phyloP scores from a whole-genome alignment of 2,888 invertebrate species.

The Phengaris alcon region DNA sequence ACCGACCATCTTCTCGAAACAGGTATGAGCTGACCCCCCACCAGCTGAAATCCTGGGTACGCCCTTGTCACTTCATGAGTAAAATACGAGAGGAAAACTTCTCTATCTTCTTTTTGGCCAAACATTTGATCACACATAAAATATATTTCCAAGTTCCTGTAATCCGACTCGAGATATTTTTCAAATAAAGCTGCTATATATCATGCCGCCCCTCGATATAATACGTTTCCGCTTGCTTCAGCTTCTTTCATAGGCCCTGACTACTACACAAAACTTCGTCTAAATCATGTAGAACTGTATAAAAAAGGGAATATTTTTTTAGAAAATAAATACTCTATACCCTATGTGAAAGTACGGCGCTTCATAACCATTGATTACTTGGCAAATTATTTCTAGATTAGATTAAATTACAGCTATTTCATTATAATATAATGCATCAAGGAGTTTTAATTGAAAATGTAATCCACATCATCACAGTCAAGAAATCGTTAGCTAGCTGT shows the following conservation, averaged over 20 bases:
- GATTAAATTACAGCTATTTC: background rate
- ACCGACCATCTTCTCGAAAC: no score
- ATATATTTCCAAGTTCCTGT: constrained; percentile 24
- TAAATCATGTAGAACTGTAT: background rate
- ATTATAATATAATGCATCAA: background rate
- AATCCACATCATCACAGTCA: background rate
- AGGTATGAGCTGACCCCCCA: no score
- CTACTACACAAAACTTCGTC: background rate
- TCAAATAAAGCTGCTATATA: constrained; percentile 64
- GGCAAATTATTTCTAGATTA: background rate
- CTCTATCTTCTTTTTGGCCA: constrained; percentile 7
- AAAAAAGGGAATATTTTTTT: background rate
- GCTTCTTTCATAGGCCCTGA: constrained; percentile 10
- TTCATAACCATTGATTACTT: background rate
- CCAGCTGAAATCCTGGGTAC: no score
- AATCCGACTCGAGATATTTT: constrained; percentile 57
- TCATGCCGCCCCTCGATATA: constrained; percentile 66
- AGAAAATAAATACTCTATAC: background rate
- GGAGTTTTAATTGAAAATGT: background rate
- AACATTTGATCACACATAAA: constrained; percentile 23
- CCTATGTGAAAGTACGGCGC: background rate
- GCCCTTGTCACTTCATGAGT: no score
- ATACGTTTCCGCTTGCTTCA: constrained; percentile 58
- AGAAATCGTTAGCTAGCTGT: background rate
- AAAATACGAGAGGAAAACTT: background rate